A percentile compares a stretch with the other conserved stretches of the same genome.
phyloP scores from a whole-genome alignment of 2,797 vertebrate genomes.

The Molossus molossus region DNA sequence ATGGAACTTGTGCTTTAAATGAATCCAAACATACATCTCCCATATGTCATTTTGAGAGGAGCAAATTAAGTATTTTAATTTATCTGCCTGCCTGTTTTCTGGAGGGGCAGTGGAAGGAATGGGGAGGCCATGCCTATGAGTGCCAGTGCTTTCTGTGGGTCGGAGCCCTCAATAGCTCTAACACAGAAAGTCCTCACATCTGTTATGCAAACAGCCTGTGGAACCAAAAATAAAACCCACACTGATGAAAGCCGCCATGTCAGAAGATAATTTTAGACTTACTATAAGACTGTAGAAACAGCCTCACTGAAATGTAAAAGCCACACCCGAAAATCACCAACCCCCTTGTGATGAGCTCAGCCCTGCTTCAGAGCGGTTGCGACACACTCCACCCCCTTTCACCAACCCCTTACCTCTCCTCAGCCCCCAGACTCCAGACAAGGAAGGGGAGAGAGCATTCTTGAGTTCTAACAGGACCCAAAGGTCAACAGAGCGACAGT shows the following conservation, averaged over 20 bases:
- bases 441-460: not conserved
- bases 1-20: not conserved
- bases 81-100: not conserved
- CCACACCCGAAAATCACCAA: conserved; percentile 19
- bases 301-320: conserved; percentile 24
- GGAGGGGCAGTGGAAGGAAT: not conserved
- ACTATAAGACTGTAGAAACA: conserved; percentile 58
- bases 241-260: not conserved
- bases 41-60: not conserved
- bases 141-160: not conserved
- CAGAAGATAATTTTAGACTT: conserved; percentile 71
- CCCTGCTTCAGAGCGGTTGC: not conserved
- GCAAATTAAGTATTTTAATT: conserved; percentile 26
- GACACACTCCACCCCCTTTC: not conserved
- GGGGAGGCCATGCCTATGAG: not conserved
- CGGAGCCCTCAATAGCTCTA: not conserved
- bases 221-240: conserved; percentile 77
- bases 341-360: not conserved
- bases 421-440: not conserved
- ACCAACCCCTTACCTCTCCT: not conserved
- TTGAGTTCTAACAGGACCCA: not conserved
- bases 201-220: conserved; percentile 61
- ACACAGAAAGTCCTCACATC: conserved; percentile 58
- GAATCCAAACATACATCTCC: not conserved
- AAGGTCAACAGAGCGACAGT: not conserved